Percentiles rank a stretch among this genome's conserved stretches.
Evolutionary conservation across 2,888 invertebrate genomes (phyloP).

Genomic region (Epistrophe eligans): DNA sequence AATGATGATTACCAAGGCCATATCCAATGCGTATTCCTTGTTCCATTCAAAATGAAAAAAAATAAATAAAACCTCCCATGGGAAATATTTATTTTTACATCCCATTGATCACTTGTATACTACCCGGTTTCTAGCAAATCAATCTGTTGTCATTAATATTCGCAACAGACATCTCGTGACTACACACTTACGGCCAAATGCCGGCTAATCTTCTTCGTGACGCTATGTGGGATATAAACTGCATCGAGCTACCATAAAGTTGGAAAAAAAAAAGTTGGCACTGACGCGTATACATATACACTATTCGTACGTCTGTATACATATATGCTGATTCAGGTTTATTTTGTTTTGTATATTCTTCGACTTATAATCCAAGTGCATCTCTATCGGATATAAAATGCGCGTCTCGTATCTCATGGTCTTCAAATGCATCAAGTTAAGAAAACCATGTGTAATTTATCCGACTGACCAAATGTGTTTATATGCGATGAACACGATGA

Average conservation of each 20-base stretch:
- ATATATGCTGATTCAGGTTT: conserved; percentile 39
- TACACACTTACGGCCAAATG: conserved; percentile 65
- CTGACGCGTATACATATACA: background rate
- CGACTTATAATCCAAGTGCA: conserved; percentile 9
- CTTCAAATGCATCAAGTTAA: conserved; percentile 48
- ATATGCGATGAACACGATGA: conserved; percentile 37
- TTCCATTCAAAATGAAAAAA: background rate
- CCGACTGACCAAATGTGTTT: conserved; percentile 42
- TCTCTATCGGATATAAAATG: conserved; percentile 35
- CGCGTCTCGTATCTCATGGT: conserved; percentile 39
- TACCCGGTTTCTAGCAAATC: conserved; percentile 41
- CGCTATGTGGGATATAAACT: conserved; percentile 51
- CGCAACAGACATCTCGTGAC: conserved; percentile 52
- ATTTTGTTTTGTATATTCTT: conserved; percentile 22
- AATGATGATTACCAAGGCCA: conserved; percentile 39
- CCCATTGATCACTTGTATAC: conserved; percentile 54
- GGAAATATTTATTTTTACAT: conserved; percentile 27
- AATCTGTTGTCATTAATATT: conserved; percentile 68
- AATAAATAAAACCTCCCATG: conserved; percentile 37
- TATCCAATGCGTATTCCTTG: conserved; percentile 23
- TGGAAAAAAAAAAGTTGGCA: conserved; percentile 11
- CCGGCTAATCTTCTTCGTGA: conserved; percentile 70
- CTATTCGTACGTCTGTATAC: background rate
- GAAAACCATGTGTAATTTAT: conserved; percentile 50
- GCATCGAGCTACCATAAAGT: conserved; percentile 35